Conservation (phyloP, 2,113 vertebrate genomes). For the Bothrops jararaca region DNA sequence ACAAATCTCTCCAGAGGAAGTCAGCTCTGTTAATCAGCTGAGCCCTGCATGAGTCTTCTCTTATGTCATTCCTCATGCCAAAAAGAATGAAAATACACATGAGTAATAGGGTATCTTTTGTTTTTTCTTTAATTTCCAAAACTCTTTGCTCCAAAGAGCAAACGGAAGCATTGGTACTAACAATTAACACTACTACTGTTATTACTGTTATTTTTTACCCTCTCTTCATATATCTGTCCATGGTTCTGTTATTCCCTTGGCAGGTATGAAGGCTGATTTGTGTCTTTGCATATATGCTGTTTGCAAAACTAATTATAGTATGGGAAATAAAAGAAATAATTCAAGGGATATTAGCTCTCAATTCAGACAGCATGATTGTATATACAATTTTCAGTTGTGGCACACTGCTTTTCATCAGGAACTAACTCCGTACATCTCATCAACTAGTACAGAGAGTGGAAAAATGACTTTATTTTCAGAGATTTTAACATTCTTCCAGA, state of each 20-base stretch:
- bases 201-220: not conserved
- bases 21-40: slow-evolving; percentile 53
- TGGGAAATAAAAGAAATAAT: not conserved
- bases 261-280: slow-evolving; percentile 18
- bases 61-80: slow-evolving; percentile 38
- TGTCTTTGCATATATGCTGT: slow-evolving; percentile 36
- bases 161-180: slow-evolving; percentile 22
- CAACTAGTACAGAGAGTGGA: not conserved
- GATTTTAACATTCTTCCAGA: not conserved
- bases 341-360: not conserved
- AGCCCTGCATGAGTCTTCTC: slow-evolving; percentile 30
- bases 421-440: not conserved
- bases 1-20: slow-evolving; percentile 44
- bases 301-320: slow-evolving; percentile 56
- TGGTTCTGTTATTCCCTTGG: slow-evolving; percentile 44
- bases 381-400: not conserved
- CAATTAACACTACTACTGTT: slow-evolving; percentile 10
- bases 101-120: slow-evolving; percentile 41
- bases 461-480: not conserved
- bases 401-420: not conserved
- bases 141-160: slow-evolving; percentile 27
- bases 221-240: not conserved
- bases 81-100: slow-evolving; percentile 50
- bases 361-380: not conserved
- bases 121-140: slow-evolving; percentile 10